Base-by-base conservation (phyloP, 1,140 invertebrate species). In the Halesus radiatus region DNA sequence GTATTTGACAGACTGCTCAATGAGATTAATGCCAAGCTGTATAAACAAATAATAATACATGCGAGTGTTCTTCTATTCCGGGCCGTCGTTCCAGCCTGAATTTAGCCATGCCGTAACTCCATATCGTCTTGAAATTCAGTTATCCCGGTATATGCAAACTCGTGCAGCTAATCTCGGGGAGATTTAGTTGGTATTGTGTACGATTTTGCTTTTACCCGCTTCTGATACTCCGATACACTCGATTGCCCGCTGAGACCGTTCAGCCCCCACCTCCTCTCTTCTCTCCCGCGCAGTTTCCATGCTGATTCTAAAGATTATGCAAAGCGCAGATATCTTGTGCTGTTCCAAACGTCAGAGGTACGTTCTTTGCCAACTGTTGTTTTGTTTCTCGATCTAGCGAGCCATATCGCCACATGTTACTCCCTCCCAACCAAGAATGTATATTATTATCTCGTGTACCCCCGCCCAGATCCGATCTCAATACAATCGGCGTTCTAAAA, bases 301-400 rank as follows among this genome's bases (percentile, higher is more conserved):
- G 72, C 54, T 56, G 72, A 75, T 75, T 75, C 72, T 18, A 8
- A 75, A 75, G 72, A 75, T 75, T 75, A 60, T 75, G 72, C 72
- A 75, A 75, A 75, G 54, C 53, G 54, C 68, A 50, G 68, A 72
- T 72, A 72, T 75, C 53, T 58, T 56, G 54, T 58, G 58, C 72
- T 75, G 52, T 50, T 26, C 52, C 53, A 58, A 56, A 37, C 54
- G 32, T 32, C 54, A 29, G 10, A 54, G 20, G 37, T 72, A 52
- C 3, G 29, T 29, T 58, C 54, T 75, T 75, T 29, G 53, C 72
- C 72, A 58, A 75, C 56, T 75, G 72, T 75, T 75, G 54, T 54
- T 58, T 75, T 75, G 53, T 75, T 56, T 37, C 72, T 32, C 56
- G 16, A 29, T 53, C 68, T 72, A 22, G 37, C 45, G 50, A 66